Evolutionary conservation across 2,113 vertebrate genomes (phyloP).

Genomic region (Phycodurus eques): DNA sequence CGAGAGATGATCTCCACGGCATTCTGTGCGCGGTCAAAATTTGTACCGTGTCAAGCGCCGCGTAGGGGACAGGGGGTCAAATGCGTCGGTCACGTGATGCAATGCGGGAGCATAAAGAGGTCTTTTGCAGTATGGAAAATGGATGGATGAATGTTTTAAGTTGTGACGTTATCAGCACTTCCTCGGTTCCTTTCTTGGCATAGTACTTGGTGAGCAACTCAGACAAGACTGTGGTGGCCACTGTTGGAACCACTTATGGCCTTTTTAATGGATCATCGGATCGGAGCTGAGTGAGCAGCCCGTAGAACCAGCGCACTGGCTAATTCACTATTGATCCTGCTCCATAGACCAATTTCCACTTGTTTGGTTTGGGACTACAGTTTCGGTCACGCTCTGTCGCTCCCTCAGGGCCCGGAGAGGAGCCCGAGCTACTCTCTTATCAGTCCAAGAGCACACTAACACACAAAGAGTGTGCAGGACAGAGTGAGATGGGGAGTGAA

Average conservation of each 20-base stretch:
- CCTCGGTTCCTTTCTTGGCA: background rate
- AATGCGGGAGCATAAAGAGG: no score
- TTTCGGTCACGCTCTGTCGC: slow-evolving; percentile 66
- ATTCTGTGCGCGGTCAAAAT: no score
- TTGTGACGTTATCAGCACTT: background rate
- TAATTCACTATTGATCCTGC: slow-evolving; percentile 80
- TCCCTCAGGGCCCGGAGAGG: slow-evolving; percentile 56
- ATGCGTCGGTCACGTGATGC: no score
- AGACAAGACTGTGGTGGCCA: slow-evolving; percentile 3
- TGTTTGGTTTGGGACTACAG: slow-evolving; percentile 71
- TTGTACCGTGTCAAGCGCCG: no score
- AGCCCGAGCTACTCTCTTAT: slow-evolving; percentile 65
- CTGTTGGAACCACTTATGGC: slow-evolving; percentile 35
- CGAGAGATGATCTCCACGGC: no score
- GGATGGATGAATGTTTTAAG: background rate
- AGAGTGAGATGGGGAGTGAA: slow-evolving; percentile 45
- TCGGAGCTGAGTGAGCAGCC: slow-evolving; percentile 53
- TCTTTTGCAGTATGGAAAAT: no score
- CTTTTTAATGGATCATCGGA: slow-evolving; percentile 67
- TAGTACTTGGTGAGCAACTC: slow-evolving; percentile 16
- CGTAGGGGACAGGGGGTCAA: no score
- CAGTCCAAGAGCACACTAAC: slow-evolving; percentile 57
- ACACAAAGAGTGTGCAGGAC: slow-evolving; percentile 34
- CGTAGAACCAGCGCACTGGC: slow-evolving; percentile 68
- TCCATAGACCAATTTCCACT: slow-evolving; percentile 68